Evolutionary conservation across 2,113 vertebrate species (phyloP).

Genomic region (Chamaetylas fuelleborni): DNA sequence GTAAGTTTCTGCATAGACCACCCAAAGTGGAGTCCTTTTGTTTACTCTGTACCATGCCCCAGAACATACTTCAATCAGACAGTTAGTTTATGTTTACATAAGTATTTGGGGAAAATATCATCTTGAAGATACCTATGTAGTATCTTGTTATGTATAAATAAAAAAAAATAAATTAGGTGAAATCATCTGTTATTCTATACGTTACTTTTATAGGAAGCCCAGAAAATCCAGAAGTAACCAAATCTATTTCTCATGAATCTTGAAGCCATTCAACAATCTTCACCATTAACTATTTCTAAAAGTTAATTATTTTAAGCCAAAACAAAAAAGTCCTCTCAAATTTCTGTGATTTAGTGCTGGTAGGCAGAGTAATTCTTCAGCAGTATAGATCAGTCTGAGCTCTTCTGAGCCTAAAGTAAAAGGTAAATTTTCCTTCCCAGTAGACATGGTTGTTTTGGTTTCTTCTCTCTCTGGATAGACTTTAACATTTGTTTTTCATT

Average conservation of each 20-base stretch:
- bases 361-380: background rate
- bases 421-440: background rate
- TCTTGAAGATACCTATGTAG: background rate
- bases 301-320: background rate
- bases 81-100: background rate
- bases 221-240: background rate
- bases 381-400: background rate
- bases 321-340: background rate
- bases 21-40: background rate
- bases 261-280: background rate
- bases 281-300: background rate
- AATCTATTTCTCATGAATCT: background rate
- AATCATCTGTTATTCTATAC: background rate
- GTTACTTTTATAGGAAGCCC: background rate
- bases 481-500: background rate
- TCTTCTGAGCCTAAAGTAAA: background rate
- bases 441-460: background rate
- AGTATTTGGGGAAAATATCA: background rate
- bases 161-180: background rate
- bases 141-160: background rate
- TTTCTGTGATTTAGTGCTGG: background rate
- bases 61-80: background rate
- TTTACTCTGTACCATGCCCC: background rate
- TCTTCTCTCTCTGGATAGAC: background rate
- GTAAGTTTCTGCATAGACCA: background rate